Percentiles rank a stretch among this genome's conserved stretches.
These are phyloP conservation scores for Gonioctena quinquepunctata DNA, from an alignment of 1,140 invertebrate species.

Conservation along the genomic window DNA sequence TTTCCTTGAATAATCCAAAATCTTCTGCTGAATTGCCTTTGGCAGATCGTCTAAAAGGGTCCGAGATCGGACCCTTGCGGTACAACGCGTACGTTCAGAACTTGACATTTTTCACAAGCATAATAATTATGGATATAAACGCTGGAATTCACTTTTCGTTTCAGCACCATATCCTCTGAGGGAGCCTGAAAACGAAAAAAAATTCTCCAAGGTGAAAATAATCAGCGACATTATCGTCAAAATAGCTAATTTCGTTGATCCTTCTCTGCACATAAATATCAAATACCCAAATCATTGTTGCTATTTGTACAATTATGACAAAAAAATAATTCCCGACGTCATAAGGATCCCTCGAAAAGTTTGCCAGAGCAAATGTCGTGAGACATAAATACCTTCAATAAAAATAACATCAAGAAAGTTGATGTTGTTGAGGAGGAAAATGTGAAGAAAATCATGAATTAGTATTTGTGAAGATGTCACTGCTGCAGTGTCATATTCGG, in stretches of 20 bases:
- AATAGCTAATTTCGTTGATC: conserved; percentile 9
- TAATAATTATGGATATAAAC: too few species aligned
- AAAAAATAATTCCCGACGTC: conserved; percentile 3
- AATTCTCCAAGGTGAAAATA: neutral
- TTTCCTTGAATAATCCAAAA: too few species aligned
- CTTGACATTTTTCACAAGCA: too few species aligned
- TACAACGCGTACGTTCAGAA: too few species aligned
- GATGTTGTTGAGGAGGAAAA: neutral
- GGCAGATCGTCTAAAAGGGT: too few species aligned
- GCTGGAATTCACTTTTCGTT: too few species aligned
- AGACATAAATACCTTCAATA: neutral
- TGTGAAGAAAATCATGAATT: too few species aligned
- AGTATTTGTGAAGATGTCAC: too few species aligned
- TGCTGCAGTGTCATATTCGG: too few species aligned
- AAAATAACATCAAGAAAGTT: neutral
- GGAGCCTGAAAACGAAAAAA: neutral
- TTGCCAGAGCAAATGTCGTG: neutral
- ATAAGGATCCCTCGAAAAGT: conserved; percentile 13
- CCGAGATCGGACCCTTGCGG: too few species aligned
- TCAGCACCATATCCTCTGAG: conserved; percentile 1
- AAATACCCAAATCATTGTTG: conserved; percentile 9
- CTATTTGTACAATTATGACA: conserved; percentile 19
- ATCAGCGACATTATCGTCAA: conserved; percentile 4
- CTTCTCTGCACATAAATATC: conserved; percentile 7
- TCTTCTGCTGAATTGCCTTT: too few species aligned